Evolutionary conservation across 2,888 invertebrate genomes (phyloP).

Genomic region (Marronus borbonicus): DNA sequence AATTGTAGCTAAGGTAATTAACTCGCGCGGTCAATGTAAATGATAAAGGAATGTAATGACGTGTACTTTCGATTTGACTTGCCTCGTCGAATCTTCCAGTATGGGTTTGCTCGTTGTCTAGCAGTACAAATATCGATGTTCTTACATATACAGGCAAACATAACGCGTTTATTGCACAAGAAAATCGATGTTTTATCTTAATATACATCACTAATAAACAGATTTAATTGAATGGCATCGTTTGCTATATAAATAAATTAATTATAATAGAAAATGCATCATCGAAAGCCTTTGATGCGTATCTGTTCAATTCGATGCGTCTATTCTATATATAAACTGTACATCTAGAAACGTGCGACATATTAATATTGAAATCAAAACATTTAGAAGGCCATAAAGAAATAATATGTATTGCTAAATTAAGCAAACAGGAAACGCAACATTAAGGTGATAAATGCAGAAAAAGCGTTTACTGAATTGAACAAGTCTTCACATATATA

Average conservation of each 20-base stretch:
- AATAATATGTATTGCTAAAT: background rate
- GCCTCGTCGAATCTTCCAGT: background rate
- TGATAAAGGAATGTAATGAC: constrained; percentile 18
- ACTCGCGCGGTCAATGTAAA: constrained; percentile 17
- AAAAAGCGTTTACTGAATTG: too few relatives aligned
- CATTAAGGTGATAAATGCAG: background rate
- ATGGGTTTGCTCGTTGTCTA: background rate
- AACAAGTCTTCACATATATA: too few relatives aligned
- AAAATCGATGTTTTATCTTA: constrained; percentile 26
- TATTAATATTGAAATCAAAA: constrained; percentile 32
- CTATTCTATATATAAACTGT: constrained; percentile 10
- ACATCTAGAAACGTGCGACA: constrained; percentile 16
- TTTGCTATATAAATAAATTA: constrained; percentile 33
- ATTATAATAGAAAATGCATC: constrained; percentile 33
- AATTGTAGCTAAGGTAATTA: constrained; percentile 32
- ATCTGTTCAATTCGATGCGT: constrained; percentile 8
- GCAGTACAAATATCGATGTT: background rate
- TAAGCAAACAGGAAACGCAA: constrained; percentile 25
- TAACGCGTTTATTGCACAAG: constrained; percentile 21
- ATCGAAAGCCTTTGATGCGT: constrained; percentile 22
- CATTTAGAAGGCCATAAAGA: constrained; percentile 29
- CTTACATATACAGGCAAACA: constrained; percentile 1
- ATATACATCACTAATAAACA: constrained; percentile 36
- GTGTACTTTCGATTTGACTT: constrained; percentile 16
- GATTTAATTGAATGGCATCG: constrained; percentile 36